Conservation (phyloP, 2,113 vertebrate species). For the Pygoscelis adeliae region DNA sequence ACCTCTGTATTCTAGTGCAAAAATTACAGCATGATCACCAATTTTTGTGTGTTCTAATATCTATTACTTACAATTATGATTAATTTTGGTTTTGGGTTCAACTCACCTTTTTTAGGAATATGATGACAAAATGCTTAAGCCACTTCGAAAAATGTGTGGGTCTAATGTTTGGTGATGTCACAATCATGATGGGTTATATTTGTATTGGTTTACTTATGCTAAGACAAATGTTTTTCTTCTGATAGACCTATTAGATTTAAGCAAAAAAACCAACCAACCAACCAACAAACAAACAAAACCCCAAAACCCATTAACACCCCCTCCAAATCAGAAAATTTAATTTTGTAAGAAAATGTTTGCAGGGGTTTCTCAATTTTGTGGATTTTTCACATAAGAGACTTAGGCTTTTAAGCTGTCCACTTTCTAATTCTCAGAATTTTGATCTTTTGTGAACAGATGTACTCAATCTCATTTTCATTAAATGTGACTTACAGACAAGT, state of each 20-base stretch:
- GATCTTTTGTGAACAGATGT: not conserved
- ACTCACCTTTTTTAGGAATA: not conserved
- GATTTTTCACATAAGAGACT: not conserved
- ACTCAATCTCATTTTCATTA: not conserved
- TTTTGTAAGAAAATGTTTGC: not conserved
- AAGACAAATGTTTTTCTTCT: not conserved
- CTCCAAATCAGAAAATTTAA: not conserved
- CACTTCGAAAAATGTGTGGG: not conserved
- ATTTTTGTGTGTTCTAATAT: not conserved
- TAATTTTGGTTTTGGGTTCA: not conserved
- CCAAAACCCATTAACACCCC: rapidly evolving
- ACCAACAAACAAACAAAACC: too few species aligned
- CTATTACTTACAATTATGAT: not conserved
- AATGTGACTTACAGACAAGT: not conserved
- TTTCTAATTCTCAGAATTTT: not conserved
- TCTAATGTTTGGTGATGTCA: not conserved
- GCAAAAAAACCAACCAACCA: not conserved
- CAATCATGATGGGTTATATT: not conserved
- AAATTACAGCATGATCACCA: not conserved
- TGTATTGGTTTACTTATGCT: not conserved
- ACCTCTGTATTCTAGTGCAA: not conserved
- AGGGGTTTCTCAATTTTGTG: not conserved
- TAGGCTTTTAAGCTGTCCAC: not conserved
- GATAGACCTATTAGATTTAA: not conserved
- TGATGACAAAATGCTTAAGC: not conserved